A percentile compares a stretch with the other conserved stretches of the same genome.
Evolutionary conservation across 2,113 vertebrate species (phyloP).

Genomic region (Corythaeola cristata): DNA sequence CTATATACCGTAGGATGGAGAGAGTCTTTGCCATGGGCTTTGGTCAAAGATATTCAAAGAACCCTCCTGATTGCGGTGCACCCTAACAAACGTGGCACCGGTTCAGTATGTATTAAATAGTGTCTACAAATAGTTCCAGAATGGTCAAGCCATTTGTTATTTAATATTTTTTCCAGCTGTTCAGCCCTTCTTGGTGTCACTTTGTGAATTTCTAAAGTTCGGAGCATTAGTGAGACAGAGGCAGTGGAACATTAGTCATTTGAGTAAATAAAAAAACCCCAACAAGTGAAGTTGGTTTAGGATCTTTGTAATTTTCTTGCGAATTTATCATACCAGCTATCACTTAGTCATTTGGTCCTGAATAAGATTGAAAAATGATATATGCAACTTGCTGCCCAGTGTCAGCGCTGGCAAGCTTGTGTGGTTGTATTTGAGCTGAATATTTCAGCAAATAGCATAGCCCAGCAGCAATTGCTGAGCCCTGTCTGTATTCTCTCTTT

Average conservation of each 20-base stretch:
- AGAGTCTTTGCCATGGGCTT: background rate
- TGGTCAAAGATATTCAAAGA: background rate
- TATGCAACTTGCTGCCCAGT: constrained; percentile 30
- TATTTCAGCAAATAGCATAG: constrained; percentile 68
- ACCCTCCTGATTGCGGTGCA: background rate
- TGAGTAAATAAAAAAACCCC: background rate
- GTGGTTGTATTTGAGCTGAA: constrained; percentile 37
- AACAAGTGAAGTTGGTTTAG: background rate
- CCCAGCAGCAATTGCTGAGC: constrained; percentile 50
- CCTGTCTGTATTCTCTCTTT: constrained; percentile 52
- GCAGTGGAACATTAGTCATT: background rate
- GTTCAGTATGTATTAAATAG: background rate
- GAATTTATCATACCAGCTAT: background rate
- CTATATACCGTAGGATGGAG: background rate
- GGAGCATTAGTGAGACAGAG: background rate
- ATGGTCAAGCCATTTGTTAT: background rate
- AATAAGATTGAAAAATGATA: constrained; percentile 41
- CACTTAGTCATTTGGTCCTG: constrained; percentile 11
- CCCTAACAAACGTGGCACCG: background rate
- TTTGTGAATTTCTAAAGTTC: background rate
- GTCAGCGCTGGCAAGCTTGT: constrained; percentile 34
- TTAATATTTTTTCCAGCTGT: background rate
- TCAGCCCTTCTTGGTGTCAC: background rate
- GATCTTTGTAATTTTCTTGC: background rate
- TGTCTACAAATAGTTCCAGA: background rate